These are phyloP conservation scores for Drosophila erecta DNA, from an alignment of 1,140 invertebrate species.

Conservation along the genomic window DNA sequence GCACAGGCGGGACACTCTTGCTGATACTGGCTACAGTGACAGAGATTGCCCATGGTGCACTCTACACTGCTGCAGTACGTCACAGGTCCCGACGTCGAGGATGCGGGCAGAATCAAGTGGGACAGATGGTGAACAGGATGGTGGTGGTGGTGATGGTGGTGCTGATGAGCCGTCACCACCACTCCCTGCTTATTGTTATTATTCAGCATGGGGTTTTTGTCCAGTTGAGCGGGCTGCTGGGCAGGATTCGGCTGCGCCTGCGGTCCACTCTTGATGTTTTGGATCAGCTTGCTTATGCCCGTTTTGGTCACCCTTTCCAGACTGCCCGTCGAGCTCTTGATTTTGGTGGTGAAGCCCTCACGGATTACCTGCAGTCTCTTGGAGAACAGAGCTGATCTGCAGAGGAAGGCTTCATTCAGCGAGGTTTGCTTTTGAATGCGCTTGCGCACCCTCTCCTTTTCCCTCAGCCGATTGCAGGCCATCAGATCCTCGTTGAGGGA, in stretches of 20 bases:
- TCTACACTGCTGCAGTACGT: conserved; percentile 75
- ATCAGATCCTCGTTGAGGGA: conserved; percentile 96
- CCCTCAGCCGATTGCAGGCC: conserved; percentile 91
- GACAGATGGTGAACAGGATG: conserved; percentile 35
- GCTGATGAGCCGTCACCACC: conserved; percentile 20
- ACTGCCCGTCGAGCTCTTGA: conserved; percentile 91
- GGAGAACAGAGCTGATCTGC: conserved; percentile 88
- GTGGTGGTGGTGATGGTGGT: conserved; percentile 69
- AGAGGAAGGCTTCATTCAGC: conserved; percentile 94
- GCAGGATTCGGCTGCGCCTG: conserved; percentile 9
- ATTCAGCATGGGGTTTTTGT: conserved; percentile 32
- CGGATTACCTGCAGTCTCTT: conserved; percentile 94
- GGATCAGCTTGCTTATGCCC: conserved; percentile 90
- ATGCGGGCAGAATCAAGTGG: conserved; percentile 19
- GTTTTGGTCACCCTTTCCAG: conserved; percentile 92
- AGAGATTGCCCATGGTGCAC: conserved; percentile 57
- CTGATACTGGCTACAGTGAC: conserved; percentile 78
- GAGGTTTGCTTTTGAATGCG: conserved; percentile 96
- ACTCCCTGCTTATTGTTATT: conserved; percentile 49
- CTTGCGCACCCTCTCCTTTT: conserved; percentile 92
- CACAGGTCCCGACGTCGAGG: conserved; percentile 56
- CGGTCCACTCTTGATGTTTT: conserved; percentile 88
- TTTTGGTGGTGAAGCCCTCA: conserved; percentile 91
- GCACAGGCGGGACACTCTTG: conserved; percentile 68
- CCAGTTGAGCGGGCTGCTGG: not conserved